Percentiles rank a stretch among this genome's conserved stretches.
Conservation (phyloP, 2,888 invertebrate species). For the Criorhina ranunculi region DNA sequence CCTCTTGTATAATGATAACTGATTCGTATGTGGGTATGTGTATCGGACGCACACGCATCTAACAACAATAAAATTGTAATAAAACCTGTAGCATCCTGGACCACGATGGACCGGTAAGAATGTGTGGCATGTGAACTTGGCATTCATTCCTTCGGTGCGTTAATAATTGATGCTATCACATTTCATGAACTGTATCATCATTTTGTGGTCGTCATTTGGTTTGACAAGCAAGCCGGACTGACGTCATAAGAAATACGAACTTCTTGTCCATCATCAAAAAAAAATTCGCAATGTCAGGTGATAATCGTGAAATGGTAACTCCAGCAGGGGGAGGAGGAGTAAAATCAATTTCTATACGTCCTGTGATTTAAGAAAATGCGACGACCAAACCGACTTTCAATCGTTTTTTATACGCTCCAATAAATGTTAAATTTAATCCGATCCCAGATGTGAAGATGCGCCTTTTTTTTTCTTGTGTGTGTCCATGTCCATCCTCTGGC, state of each 20-base stretch:
- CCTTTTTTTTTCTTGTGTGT: neutral
- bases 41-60: constrained; percentile 32
- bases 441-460: neutral
- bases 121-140: constrained; percentile 38
- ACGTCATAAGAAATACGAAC: constrained; percentile 11
- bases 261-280: constrained; percentile 43
- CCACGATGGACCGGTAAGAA: constrained; percentile 4
- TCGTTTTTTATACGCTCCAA: constrained; percentile 34
- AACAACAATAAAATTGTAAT: constrained; percentile 54
- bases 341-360: constrained; percentile 50
- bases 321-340: too few relatives aligned
- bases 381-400: constrained; percentile 12
- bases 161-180: constrained; percentile 57
- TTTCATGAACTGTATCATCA: constrained; percentile 55
- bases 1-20: constrained; percentile 41
- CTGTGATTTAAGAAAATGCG: constrained; percentile 26
- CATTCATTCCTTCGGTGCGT: constrained; percentile 12
- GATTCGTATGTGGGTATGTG: constrained; percentile 26
- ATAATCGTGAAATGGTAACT: constrained; percentile 47
- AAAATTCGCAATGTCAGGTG: constrained; percentile 61
- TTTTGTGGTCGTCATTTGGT: constrained; percentile 46
- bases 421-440: constrained; percentile 44
- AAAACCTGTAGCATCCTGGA: constrained; percentile 48
- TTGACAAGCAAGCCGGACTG: neutral
- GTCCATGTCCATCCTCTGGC: neutral